Evolutionary conservation across 2,888 invertebrate genomes (phyloP).

Genomic region (Drosophila colorata): DNA sequence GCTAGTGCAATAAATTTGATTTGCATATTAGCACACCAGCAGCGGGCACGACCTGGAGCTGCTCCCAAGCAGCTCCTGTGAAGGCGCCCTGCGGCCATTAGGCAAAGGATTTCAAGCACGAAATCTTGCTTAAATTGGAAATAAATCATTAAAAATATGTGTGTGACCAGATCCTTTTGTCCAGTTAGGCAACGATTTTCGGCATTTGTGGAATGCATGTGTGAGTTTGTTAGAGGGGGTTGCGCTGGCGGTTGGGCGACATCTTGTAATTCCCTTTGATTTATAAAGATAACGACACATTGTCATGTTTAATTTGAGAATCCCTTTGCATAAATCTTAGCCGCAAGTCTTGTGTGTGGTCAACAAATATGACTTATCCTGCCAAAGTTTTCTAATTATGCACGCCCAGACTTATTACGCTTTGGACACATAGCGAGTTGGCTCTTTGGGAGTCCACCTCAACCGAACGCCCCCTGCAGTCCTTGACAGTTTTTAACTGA

Average conservation of each 20-base stretch:
- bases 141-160: slow-evolving; percentile 83
- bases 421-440: slow-evolving; percentile 11
- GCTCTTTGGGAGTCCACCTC: slow-evolving; percentile 6
- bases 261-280: slow-evolving; percentile 82
- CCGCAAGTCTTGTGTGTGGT: slow-evolving; percentile 41
- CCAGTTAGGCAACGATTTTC: slow-evolving; percentile 60
- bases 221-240: slow-evolving; percentile 1
- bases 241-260: too few relatives aligned
- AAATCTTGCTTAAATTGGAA: slow-evolving; percentile 79
- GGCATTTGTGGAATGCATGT: slow-evolving; percentile 48
- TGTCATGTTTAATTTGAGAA: slow-evolving; percentile 71
- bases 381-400: slow-evolving; percentile 76
- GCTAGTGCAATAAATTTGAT: slow-evolving; percentile 80
- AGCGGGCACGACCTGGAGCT: slow-evolving; percentile 11
- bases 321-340: slow-evolving; percentile 53
- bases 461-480: neutral
- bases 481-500: slow-evolving; percentile 69
- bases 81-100: slow-evolving; percentile 42
- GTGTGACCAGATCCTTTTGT: slow-evolving; percentile 40
- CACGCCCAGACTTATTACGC: slow-evolving; percentile 69
- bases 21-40: slow-evolving; percentile 79
- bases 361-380: slow-evolving; percentile 67
- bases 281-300: slow-evolving; percentile 78
- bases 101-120: slow-evolving; percentile 70
- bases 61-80: slow-evolving; percentile 5